A percentile compares a stretch with the other conserved stretches of the same genome.
Conservation (phyloP, 2,888 invertebrate genomes). For the Andrena haemorrhoa region DNA sequence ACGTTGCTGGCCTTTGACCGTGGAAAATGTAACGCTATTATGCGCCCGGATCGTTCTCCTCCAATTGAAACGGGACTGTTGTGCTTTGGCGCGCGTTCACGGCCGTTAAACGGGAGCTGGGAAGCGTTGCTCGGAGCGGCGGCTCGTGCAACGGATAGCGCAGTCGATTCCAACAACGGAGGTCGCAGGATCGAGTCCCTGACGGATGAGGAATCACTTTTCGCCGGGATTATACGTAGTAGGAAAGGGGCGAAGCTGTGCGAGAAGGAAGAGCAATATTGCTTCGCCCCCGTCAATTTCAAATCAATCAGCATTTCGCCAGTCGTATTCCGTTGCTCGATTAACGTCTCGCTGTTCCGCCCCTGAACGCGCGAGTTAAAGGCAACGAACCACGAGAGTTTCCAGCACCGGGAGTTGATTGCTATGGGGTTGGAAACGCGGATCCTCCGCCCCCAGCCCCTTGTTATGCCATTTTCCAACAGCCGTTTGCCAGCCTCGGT, state of each 20-base stretch:
- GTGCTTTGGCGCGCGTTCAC: slow-evolving; percentile 13
- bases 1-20: slow-evolving; percentile 20
- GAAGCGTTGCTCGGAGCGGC: slow-evolving; percentile 3
- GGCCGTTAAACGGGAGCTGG: neutral
- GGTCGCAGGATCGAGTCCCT: neutral
- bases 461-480: slow-evolving; percentile 56
- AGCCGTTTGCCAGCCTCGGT: slow-evolving; percentile 51
- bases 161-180: neutral
- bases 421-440: slow-evolving; percentile 38
- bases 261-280: neutral
- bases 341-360: slow-evolving; percentile 48
- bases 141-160: neutral
- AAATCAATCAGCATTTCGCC: slow-evolving; percentile 27
- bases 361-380: slow-evolving; percentile 27
- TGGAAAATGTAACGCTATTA: slow-evolving; percentile 37
- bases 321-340: slow-evolving; percentile 41
- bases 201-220: neutral
- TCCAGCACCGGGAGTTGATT: slow-evolving; percentile 37
- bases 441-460: slow-evolving; percentile 22
- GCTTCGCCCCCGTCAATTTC: neutral
- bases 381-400: slow-evolving; percentile 50
- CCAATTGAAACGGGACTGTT: slow-evolving; percentile 39
- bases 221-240: neutral
- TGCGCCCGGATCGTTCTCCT: slow-evolving; percentile 25
- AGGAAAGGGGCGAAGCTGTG: neutral